Conservation (phyloP, 2,888 invertebrate species). For the Stegophylla sp. region DNA sequence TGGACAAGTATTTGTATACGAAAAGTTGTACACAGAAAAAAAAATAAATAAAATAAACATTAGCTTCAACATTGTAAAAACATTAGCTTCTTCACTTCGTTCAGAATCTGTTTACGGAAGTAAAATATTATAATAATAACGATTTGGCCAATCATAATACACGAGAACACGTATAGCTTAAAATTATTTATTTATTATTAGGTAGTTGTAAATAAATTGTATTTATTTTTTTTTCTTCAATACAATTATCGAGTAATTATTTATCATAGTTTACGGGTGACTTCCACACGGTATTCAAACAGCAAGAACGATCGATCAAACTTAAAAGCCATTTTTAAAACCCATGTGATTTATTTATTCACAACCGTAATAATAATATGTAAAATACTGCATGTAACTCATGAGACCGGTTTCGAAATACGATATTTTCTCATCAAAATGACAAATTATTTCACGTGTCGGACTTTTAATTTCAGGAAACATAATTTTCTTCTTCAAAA, state of each 20-base stretch:
- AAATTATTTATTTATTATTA: neutral
- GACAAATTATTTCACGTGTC: neutral
- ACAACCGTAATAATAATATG: neutral
- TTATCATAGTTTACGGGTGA: neutral
- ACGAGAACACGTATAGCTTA: neutral
- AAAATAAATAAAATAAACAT: no score
- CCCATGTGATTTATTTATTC: neutral
- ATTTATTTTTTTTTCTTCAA: no score
- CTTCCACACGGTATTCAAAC: neutral
- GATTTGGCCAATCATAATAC: neutral
- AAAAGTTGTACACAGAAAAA: no score
- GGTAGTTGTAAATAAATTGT: neutral
- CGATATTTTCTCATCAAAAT: constrained; percentile 14
- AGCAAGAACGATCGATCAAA: constrained; percentile 18
- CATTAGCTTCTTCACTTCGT: no score
- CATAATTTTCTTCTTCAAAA: neutral
- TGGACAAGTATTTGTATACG: no score
- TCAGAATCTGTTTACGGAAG: neutral
- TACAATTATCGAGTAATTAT: neutral
- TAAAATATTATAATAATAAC: neutral
- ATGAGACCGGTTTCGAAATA: constrained; percentile 4
- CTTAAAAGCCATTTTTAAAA: constrained; percentile 20
- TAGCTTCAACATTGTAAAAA: neutral
- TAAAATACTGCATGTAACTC: no score
- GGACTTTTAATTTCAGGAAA: constrained; percentile 9